Percentiles rank a stretch among this genome's conserved stretches.
Evolutionary conservation across 1,140 invertebrate genomes (phyloP).

Genomic region (Pygmarrhopalites habei): DNA sequence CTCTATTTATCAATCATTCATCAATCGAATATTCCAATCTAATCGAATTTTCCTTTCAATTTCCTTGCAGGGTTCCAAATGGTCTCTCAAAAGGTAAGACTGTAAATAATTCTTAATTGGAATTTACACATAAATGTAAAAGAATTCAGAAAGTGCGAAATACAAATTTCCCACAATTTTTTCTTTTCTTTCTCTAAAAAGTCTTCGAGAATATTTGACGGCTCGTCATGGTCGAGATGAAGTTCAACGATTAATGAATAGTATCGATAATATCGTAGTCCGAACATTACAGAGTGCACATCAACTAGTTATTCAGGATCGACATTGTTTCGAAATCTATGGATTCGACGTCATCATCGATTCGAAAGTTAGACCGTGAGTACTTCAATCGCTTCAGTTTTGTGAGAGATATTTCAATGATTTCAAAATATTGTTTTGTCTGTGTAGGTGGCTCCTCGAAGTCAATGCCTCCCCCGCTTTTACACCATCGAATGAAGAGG

Average conservation of each 20-base stretch:
- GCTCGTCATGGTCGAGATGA: conserved; percentile 43
- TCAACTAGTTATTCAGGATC: conserved; percentile 45
- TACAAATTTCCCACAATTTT: no score
- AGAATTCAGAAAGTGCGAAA: no score
- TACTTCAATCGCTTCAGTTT: neutral
- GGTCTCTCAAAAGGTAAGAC: no score
- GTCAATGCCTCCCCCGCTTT: conserved; percentile 59
- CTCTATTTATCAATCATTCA: no score
- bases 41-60: conserved; percentile 14
- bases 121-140: no score
- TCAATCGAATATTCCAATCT: no score
- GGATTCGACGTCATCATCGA: conserved; percentile 60
- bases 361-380: conserved; percentile 49
- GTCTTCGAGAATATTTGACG: conserved; percentile 44
- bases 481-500: conserved; percentile 53
- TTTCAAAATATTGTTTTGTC: neutral
- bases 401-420: neutral
- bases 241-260: conserved; percentile 50
- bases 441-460: conserved; percentile 57
- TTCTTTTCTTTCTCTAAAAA: no score
- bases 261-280: conserved; percentile 52
- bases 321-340: conserved; percentile 57
- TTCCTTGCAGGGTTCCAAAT: conserved; percentile 44
- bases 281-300: conserved; percentile 52
- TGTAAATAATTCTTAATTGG: no score